Evolutionary conservation across 2,888 invertebrate genomes (phyloP).

Genomic region (Ichneumoninae sp.): DNA sequence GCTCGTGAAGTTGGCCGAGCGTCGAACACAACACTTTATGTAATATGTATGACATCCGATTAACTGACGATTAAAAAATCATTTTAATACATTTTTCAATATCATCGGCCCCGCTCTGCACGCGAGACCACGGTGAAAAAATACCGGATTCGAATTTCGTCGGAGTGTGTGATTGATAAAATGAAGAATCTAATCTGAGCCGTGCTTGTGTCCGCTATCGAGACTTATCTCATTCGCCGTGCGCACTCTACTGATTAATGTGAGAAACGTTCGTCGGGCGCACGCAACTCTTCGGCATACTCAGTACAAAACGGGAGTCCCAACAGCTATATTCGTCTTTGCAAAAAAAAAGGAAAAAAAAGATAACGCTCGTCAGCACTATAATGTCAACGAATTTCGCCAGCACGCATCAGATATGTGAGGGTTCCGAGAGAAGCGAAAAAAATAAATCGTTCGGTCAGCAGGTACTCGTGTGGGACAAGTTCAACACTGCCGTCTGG

Average conservation of each 20-base stretch:
- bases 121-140: neutral
- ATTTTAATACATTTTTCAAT: neutral
- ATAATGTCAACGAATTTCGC: constrained; percentile 59
- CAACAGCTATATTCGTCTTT: constrained; percentile 11
- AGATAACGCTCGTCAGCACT: neutral
- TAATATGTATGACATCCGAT: constrained; percentile 18
- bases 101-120: neutral
- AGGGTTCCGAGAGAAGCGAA: constrained; percentile 24
- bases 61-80: constrained; percentile 5
- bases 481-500: constrained; percentile 72
- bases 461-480: constrained; percentile 78
- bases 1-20: constrained; percentile 70
- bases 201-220: neutral
- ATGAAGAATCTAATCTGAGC: constrained; percentile 42
- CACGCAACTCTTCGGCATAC: neutral
- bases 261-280: neutral
- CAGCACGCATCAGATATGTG: constrained; percentile 54
- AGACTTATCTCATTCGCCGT: constrained; percentile 37
- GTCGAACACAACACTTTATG: neutral
- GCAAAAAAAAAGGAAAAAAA: constrained; percentile 10
- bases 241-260: neutral
- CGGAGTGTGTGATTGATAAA: constrained; percentile 12
- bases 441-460: constrained; percentile 39
- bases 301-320: constrained; percentile 11
- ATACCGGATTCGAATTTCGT: neutral